A percentile compares a stretch with the other conserved stretches of the same genome.
These are phyloP conservation scores for Tubiluchus corallicola DNA, from an alignment of 2,888 invertebrate species.

Conservation along the genomic window DNA sequence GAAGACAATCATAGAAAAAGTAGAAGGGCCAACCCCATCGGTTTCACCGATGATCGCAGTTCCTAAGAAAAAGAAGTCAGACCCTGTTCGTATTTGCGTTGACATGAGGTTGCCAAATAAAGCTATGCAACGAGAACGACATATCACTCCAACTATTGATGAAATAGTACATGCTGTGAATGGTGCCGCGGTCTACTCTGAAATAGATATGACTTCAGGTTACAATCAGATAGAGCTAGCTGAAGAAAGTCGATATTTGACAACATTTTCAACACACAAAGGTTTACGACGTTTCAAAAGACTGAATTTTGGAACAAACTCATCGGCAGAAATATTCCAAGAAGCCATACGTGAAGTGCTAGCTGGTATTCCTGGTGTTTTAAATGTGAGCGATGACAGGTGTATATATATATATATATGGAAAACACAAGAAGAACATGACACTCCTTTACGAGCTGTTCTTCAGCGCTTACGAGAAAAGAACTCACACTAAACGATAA, in stretches of 20 bases:
- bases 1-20: constrained; percentile 17
- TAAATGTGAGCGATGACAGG: constrained; percentile 28
- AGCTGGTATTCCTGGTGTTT: constrained; percentile 19
- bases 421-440: constrained; percentile 17
- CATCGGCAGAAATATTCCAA: constrained; percentile 31
- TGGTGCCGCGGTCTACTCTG: constrained; percentile 13
- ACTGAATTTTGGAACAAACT: constrained; percentile 27
- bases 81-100: constrained; percentile 15
- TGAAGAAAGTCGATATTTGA: constrained; percentile 20
- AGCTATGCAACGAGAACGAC: constrained; percentile 14
- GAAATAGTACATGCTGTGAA: constrained; percentile 14
- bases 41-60: constrained; percentile 17
- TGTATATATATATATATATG: constrained; percentile 23
- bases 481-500: constrained; percentile 19
- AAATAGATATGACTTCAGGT: constrained; percentile 13
- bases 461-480: constrained; percentile 13
- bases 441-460: constrained; percentile 17
- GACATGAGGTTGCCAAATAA: constrained; percentile 15
- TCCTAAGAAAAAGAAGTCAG: constrained; percentile 13
- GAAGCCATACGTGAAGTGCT: constrained; percentile 25
- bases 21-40: constrained; percentile 18
- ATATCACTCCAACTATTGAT: constrained; percentile 15
- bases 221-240: constrained; percentile 21
- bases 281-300: constrained; percentile 27
- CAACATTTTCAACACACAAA: constrained; percentile 24